These are phyloP conservation scores for Heliangelus exortis DNA, from an alignment of 2,797 vertebrate species.

Conservation along the genomic window DNA sequence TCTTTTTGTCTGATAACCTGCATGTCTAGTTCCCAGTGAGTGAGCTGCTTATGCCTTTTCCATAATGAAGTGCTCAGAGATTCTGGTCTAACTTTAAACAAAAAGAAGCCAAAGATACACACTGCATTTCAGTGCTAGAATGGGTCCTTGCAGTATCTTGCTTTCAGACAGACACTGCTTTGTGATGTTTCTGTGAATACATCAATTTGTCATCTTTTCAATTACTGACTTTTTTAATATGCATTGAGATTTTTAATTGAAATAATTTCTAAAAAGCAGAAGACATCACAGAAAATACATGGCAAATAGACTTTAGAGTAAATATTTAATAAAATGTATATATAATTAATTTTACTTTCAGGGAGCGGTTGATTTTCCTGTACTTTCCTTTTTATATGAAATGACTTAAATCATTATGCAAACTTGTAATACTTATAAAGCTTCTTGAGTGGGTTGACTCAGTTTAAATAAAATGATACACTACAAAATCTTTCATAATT, in stretches of 20 bases:
- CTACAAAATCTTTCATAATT: too few species aligned
- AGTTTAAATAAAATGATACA: background rate
- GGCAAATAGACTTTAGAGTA: background rate
- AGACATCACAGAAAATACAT: background rate
- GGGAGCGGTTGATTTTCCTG: background rate
- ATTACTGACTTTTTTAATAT: background rate
- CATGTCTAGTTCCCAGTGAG: background rate
- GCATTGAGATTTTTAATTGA: background rate
- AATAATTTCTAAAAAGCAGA: background rate
- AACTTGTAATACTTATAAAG: background rate
- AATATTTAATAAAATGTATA: background rate
- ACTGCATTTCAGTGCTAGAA: background rate
- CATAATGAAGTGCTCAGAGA: background rate
- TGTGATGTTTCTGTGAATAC: background rate
- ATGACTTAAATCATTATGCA: background rate
- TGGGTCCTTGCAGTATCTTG: background rate
- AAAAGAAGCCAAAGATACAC: background rate
- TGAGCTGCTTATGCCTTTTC: background rate
- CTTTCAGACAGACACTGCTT: background rate
- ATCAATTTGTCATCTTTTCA: background rate
- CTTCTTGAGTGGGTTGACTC: background rate
- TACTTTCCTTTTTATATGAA: background rate
- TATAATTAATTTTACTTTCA: background rate
- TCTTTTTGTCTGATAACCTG: background rate
- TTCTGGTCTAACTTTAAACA: background rate